These are phyloP conservation scores for Stercorarius parasiticus DNA, from an alignment of 2,113 vertebrate genomes.

Conservation along the genomic window DNA sequence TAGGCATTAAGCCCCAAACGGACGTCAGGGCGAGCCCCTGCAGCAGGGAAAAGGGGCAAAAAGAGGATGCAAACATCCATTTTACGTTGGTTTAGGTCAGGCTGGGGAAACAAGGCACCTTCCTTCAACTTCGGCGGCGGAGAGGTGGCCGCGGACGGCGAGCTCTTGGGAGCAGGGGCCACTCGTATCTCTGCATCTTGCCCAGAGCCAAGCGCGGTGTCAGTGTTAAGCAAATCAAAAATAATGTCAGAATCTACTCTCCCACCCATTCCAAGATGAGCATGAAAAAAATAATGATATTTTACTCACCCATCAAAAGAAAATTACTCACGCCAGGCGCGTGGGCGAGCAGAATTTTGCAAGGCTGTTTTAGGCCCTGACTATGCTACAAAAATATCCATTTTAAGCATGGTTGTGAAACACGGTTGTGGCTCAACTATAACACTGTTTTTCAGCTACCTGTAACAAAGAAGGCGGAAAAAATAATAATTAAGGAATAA, in stretches of 20 bases:
- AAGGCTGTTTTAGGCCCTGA: slow-evolving; percentile 72
- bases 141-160: not conserved
- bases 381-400: slow-evolving; percentile 68
- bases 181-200: not conserved
- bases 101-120: not conserved
- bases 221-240: not conserved
- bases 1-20: accelerated
- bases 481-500: not conserved
- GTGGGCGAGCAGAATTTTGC: slow-evolving; percentile 65
- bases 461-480: not conserved
- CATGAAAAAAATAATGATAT: slow-evolving; percentile 50
- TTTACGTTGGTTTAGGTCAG: not conserved
- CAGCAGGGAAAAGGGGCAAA: not conserved
- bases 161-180: not conserved
- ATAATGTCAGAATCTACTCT: slow-evolving; percentile 48
- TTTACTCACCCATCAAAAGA: slow-evolving; percentile 73
- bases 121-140: not conserved
- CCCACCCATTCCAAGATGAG: slow-evolving; percentile 60
- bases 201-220: not conserved
- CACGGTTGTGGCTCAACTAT: slow-evolving; percentile 27
- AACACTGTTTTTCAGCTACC: not conserved
- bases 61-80: not conserved
- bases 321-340: slow-evolving; percentile 71
- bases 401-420: slow-evolving; percentile 54
- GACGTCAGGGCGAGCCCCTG: not conserved